These are phyloP conservation scores for Pristionchus mayeri DNA, from an alignment of 2,888 invertebrate species.

Conservation along the genomic window DNA sequence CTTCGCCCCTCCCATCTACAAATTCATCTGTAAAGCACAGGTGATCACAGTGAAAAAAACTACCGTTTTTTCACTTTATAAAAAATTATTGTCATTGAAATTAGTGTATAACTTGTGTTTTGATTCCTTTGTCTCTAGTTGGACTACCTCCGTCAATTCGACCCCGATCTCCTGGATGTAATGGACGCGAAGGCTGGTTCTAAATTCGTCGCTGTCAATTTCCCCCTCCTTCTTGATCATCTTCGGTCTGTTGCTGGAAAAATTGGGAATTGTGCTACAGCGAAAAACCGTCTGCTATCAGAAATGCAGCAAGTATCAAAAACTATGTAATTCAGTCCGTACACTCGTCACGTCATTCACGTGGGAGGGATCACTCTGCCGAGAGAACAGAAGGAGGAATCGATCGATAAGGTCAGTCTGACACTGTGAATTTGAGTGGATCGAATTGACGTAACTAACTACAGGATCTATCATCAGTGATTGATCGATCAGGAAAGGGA, in stretches of 20 bases:
- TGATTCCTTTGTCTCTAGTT: neutral
- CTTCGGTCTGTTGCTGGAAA: neutral
- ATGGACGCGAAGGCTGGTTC: constrained; percentile 17
- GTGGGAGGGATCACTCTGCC: constrained; percentile 25
- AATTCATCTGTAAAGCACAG: constrained; percentile 2
- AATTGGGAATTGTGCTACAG: too few species aligned
- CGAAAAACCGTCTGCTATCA: too few species aligned
- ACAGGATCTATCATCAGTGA: neutral
- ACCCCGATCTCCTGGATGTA: neutral
- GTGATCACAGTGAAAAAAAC: too few species aligned
- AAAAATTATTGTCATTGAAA: too few species aligned
- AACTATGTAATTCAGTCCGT: neutral
- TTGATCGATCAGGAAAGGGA: neutral
- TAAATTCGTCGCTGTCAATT: constrained; percentile 41
- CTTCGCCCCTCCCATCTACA: constrained; percentile 11
- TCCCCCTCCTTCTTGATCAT: constrained; percentile 20
- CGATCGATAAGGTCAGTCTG: constrained; percentile 10
- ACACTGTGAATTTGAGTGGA: constrained; percentile 1
- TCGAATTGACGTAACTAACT: too few species aligned
- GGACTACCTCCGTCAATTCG: constrained; percentile 40
- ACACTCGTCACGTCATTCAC: constrained; percentile 20
- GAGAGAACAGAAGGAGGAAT: neutral
- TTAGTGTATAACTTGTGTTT: too few species aligned
- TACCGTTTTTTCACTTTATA: too few species aligned
- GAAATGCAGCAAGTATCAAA: neutral